phyloP scores from a whole-genome alignment of 1,140 invertebrate species.

The Mamestra configurata region DNA sequence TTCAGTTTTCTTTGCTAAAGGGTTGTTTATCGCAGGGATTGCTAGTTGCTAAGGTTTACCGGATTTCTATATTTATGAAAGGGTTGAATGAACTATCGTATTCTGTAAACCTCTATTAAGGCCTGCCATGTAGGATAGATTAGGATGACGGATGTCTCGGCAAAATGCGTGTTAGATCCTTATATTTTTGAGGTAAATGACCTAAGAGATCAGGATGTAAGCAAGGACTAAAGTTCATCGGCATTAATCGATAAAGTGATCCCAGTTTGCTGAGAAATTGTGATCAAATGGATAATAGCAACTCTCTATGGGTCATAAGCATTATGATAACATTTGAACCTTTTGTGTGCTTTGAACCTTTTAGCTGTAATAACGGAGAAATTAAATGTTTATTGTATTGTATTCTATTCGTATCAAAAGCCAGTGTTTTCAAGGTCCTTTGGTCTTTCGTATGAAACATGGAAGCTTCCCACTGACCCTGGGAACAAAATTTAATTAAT shows the following conservation, averaged over 20 bases:
- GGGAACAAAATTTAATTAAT: constrained; percentile 17
- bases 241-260: not conserved
- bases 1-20: not conserved
- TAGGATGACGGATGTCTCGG: not conserved
- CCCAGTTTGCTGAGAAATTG: not conserved
- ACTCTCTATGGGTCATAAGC: too few species aligned
- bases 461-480: not conserved
- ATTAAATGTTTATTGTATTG: too few species aligned
- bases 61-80: not conserved
- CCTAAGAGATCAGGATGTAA: not conserved
- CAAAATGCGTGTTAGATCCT: not conserved
- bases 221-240: not conserved
- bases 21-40: not conserved
- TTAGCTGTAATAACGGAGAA: too few species aligned
- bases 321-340: too few species aligned
- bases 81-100: not conserved
- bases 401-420: too few species aligned
- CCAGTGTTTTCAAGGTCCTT: too few species aligned
- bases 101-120: not conserved
- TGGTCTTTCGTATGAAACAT: not conserved
- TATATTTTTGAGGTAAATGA: not conserved
- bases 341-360: too few species aligned
- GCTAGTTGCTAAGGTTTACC: too few species aligned
- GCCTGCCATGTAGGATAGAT: not conserved
- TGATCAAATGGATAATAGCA: not conserved